A percentile compares a stretch with the other conserved stretches of the same genome.
phyloP scores from a whole-genome alignment of 2,888 invertebrate genomes.

The Ophonus ardosiacus region DNA sequence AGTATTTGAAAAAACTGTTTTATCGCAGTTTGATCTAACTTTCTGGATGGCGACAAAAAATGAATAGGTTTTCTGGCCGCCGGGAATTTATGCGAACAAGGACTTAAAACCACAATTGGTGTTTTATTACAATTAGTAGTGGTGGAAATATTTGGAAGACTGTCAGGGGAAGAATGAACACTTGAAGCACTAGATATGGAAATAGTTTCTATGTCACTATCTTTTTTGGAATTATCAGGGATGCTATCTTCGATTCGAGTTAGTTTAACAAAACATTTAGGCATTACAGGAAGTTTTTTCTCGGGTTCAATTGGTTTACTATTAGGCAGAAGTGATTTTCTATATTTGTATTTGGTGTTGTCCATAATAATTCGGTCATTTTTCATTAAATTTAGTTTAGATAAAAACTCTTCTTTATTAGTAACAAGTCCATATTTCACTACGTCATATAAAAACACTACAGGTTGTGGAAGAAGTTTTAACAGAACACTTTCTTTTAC shows the following conservation, averaged over 20 bases:
- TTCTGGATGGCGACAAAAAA: neutral
- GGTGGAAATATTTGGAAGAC: neutral
- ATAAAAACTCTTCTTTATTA: conserved; percentile 30
- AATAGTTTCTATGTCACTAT: neutral
- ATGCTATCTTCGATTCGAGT: neutral
- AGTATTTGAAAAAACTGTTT: neutral
- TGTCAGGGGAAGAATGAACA: neutral
- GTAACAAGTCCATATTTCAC: neutral
- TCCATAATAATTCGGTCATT: neutral
- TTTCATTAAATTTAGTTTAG: conserved; percentile 19
- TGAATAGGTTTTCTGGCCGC: neutral
- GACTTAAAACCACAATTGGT: neutral
- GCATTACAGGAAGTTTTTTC: neutral
- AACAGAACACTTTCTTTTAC: conserved; percentile 37
- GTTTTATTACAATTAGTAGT: neutral
- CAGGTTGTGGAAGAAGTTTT: conserved; percentile 14
- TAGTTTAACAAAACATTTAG: conserved; percentile 4
- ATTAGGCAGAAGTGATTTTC: neutral
- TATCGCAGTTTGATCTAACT: neutral
- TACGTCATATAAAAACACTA: conserved; percentile 11
- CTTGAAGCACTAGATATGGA: neutral
- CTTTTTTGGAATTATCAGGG: no score
- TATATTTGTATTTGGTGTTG: neutral
- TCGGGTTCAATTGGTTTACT: neutral
- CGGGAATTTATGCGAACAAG: neutral